Percentiles rank a stretch among this genome's conserved stretches.
phyloP scores from a whole-genome alignment of 1,140 invertebrate genomes.

The Ridgeia piscesae region DNA sequence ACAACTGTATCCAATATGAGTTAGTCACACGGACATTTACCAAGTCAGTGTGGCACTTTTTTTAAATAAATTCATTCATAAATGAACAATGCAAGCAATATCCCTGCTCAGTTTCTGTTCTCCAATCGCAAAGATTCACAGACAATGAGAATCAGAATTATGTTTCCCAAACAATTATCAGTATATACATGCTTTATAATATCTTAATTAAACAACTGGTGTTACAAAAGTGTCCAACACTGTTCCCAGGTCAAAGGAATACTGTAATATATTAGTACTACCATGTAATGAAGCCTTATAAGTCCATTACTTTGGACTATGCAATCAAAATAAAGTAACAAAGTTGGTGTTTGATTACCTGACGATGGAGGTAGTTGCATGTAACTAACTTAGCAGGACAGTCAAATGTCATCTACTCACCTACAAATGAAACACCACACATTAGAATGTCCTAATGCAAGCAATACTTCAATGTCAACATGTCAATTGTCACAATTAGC shows the following conservation, averaged over 20 bases:
- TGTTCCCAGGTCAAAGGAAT: neutral
- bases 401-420: neutral
- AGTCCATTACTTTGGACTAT: neutral
- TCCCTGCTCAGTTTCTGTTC: too few relatives aligned
- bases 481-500: too few relatives aligned
- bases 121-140: too few relatives aligned
- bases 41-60: too few relatives aligned
- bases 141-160: too few relatives aligned
- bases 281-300: neutral
- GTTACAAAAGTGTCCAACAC: neutral
- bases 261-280: neutral
- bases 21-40: neutral
- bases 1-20: neutral
- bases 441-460: neutral
- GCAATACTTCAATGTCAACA: neutral
- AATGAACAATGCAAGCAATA: neutral
- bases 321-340: neutral
- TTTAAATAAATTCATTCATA: neutral
- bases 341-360: neutral
- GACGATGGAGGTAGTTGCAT: neutral
- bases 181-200: neutral
- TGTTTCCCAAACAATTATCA: too few relatives aligned
- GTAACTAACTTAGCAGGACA: neutral
- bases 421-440: neutral
- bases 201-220: neutral